phyloP scores from a whole-genome alignment of 2,113 vertebrate species.

The Caloenas nicobarica region DNA sequence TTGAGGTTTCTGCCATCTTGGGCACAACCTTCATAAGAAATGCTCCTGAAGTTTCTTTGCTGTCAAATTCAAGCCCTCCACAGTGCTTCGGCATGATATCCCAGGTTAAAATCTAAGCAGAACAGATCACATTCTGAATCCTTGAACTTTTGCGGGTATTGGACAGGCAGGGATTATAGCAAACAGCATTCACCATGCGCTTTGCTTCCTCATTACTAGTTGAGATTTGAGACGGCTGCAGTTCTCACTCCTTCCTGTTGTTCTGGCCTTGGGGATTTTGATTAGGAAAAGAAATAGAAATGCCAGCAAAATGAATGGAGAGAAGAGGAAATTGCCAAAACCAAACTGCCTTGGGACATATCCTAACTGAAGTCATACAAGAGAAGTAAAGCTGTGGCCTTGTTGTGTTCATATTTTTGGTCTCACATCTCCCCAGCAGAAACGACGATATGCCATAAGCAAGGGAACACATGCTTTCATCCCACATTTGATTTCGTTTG shows the following conservation, averaged over 20 bases:
- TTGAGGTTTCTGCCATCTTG: conserved; percentile 62
- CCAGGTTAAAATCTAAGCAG: conserved; percentile 5
- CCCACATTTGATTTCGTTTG: not conserved
- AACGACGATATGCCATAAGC: not conserved
- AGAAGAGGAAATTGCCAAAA: conserved; percentile 3
- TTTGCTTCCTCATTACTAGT: not conserved
- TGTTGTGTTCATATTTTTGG: not conserved
- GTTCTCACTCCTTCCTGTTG: not conserved
- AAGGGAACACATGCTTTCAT: not conserved
- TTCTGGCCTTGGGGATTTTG: not conserved
- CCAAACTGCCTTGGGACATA: not conserved
- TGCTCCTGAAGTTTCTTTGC: conserved; percentile 9
- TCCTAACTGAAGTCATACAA: not conserved
- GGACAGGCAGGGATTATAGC: not conserved
- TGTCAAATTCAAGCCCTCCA: conserved; percentile 19
- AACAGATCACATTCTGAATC: not conserved
- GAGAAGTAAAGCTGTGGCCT: not conserved
- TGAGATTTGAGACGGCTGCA: not conserved
- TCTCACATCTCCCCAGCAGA: not conserved
- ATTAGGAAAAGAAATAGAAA: conserved; percentile 6
- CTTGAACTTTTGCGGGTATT: not conserved
- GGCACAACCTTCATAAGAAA: conserved; percentile 14
- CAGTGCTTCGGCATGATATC: not conserved
- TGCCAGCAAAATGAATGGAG: not conserved
- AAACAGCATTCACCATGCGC: not conserved